phyloP scores from a whole-genome alignment of 2,888 invertebrate genomes.

The Leptothorax acervorum region DNA sequence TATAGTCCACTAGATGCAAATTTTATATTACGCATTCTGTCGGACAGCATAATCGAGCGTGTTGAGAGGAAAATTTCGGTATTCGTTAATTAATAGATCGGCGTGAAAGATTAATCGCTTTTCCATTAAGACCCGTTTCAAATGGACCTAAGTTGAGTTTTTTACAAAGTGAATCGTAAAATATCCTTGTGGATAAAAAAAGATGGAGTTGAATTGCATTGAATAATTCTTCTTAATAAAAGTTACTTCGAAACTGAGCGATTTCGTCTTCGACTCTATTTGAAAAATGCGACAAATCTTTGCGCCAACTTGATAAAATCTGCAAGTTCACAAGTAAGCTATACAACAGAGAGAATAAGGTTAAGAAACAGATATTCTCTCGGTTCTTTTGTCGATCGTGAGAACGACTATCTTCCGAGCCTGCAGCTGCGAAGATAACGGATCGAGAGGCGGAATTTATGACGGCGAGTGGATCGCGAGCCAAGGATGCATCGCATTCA shows the following conservation, averaged over 20 bases:
- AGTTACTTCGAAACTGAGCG: slow-evolving; percentile 2
- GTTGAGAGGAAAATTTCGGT: background rate
- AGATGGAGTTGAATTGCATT: background rate
- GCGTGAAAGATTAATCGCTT: slow-evolving; percentile 2
- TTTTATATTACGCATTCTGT: slow-evolving; percentile 47
- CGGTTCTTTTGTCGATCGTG: background rate
- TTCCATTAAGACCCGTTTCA: background rate
- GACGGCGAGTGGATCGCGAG: slow-evolving; percentile 42
- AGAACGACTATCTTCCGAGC: background rate
- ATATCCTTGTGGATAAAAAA: background rate
- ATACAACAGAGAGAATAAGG: background rate
- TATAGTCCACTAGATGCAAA: slow-evolving; percentile 47
- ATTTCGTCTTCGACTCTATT: background rate
- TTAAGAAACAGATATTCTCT: slow-evolving; percentile 9
- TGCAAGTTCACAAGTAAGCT: background rate
- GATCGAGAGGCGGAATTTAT: slow-evolving; percentile 63
- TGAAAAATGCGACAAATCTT: slow-evolving; percentile 6
- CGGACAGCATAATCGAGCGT: slow-evolving; percentile 26
- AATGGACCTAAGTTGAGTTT: background rate
- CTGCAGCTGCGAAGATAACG: slow-evolving; percentile 53
- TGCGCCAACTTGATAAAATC: background rate
- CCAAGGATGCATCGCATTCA: slow-evolving; percentile 62
- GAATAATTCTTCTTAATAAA: background rate
- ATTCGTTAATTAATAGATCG: background rate
- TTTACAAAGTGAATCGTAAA: slow-evolving; percentile 4